A percentile compares a stretch with the other conserved stretches of the same genome.
Conservation (phyloP, 2,113 vertebrate genomes). For the Irena cyanogastra region DNA sequence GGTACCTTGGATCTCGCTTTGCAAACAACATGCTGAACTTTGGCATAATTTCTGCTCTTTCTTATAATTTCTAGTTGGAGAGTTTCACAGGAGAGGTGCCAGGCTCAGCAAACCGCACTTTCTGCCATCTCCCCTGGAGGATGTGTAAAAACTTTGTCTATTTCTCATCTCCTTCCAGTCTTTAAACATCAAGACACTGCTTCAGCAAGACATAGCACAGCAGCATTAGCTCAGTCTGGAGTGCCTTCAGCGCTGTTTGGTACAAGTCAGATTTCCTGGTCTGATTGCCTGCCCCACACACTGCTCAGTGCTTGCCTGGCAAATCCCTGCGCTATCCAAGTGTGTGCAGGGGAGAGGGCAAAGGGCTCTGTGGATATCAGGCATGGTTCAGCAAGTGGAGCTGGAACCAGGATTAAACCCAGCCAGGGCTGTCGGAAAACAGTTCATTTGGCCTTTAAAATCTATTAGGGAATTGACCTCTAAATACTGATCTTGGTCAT, state of each 20-base stretch:
- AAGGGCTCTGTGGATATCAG: not conserved
- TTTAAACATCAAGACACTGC: not conserved
- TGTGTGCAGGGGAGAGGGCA: not conserved
- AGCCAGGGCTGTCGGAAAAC: not conserved
- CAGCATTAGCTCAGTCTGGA: not conserved
- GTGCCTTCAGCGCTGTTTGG: not conserved
- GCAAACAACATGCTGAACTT: not conserved
- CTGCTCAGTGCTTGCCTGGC: not conserved
- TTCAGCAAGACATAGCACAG: not conserved
- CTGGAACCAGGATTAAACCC: not conserved
- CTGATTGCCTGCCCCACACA: accelerated
- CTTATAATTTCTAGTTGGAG: accelerated
- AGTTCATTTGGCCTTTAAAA: not conserved
- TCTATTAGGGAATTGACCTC: not conserved
- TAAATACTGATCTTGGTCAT: not conserved
- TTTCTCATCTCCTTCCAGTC: not conserved
- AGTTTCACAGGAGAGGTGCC: not conserved
- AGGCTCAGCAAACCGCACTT: not conserved
- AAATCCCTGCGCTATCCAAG: accelerated
- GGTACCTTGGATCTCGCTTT: not conserved
- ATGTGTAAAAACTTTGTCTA: not conserved
- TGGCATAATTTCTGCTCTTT: not conserved
- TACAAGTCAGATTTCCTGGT: not conserved
- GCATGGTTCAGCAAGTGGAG: accelerated
- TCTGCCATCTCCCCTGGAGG: not conserved